Evolutionary conservation across 2,797 vertebrate genomes (phyloP).

Genomic region (Halcyon leucocephala): DNA sequence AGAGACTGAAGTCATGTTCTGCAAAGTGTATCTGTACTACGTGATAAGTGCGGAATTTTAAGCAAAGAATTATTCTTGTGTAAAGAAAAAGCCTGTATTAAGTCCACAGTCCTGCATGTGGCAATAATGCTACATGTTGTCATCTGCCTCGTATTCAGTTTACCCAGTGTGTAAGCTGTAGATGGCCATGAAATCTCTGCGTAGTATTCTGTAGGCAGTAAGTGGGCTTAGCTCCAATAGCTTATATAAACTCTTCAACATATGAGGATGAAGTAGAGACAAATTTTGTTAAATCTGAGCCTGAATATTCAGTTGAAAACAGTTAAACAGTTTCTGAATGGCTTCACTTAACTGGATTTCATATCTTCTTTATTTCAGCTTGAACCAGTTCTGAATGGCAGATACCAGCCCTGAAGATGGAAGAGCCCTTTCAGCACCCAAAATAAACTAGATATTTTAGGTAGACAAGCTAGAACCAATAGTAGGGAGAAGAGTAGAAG

Average conservation of each 20-base stretch:
- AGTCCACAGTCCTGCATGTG: rapidly evolving
- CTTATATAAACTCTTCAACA: background rate
- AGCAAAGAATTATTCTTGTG: background rate
- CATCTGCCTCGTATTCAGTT: background rate
- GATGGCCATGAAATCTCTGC: background rate
- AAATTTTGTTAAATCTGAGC: background rate
- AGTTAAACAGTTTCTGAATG: background rate
- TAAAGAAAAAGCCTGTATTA: background rate
- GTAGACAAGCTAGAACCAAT: background rate
- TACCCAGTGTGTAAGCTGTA: background rate
- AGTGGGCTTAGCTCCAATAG: background rate
- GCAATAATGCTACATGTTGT: rapidly evolving
- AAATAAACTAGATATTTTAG: background rate
- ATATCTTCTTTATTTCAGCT: conserved; percentile 4
- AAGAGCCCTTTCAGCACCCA: background rate
- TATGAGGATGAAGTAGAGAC: background rate
- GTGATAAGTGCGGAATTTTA: background rate
- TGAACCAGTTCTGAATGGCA: background rate
- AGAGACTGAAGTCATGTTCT: background rate
- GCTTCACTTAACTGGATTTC: background rate
- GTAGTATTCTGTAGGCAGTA: background rate
- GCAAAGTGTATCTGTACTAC: background rate
- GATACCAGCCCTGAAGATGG: background rate
- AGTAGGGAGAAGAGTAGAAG: background rate
- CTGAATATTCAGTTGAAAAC: background rate